Evolutionary conservation across 2,888 invertebrate species (phyloP).

Genomic region (Nephrotoma guestfalica): DNA sequence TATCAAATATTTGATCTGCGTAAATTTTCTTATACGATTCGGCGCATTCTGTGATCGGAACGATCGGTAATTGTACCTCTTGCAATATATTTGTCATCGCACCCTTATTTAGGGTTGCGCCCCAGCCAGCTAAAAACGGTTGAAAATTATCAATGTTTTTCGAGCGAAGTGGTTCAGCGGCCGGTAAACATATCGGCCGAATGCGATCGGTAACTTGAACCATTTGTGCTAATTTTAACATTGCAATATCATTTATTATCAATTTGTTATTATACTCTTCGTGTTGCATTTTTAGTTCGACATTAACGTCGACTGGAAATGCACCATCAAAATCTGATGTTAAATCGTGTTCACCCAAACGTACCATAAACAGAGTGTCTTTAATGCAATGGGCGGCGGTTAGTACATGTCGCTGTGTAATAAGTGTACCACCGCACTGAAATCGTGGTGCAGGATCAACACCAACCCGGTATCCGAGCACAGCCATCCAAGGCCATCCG

Average conservation of each 20-base stretch:
- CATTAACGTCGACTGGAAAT: conserved; percentile 43
- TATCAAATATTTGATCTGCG: conserved; percentile 13
- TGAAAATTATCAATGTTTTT: conserved; percentile 39
- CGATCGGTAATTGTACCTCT: conserved; percentile 32
- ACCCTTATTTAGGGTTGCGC: conserved; percentile 38
- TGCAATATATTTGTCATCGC: conserved; percentile 31
- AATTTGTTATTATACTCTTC: conserved; percentile 46
- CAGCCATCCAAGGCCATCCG: conserved; percentile 73
- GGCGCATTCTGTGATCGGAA: conserved; percentile 26
- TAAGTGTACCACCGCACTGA: conserved; percentile 61
- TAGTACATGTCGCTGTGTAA: conserved; percentile 50
- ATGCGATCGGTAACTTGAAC: conserved; percentile 32
- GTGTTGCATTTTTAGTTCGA: conserved; percentile 47
- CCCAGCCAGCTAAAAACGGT: conserved; percentile 75
- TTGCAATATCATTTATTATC: conserved; percentile 63
- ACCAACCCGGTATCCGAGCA: conserved; percentile 41
- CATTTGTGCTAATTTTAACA: conserved; percentile 42
- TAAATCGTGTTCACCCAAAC: conserved; percentile 66
- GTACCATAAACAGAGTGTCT: conserved; percentile 35
- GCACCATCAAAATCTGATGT: conserved; percentile 44
- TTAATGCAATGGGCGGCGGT: conserved; percentile 46
- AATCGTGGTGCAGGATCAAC: conserved; percentile 37
- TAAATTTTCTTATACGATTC: conserved; percentile 30
- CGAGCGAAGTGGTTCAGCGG: conserved; percentile 34
- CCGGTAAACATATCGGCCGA: conserved; percentile 62